These are phyloP conservation scores for Emydocephalus ijimae DNA, from an alignment of 2,113 vertebrate genomes.

Conservation along the genomic window DNA sequence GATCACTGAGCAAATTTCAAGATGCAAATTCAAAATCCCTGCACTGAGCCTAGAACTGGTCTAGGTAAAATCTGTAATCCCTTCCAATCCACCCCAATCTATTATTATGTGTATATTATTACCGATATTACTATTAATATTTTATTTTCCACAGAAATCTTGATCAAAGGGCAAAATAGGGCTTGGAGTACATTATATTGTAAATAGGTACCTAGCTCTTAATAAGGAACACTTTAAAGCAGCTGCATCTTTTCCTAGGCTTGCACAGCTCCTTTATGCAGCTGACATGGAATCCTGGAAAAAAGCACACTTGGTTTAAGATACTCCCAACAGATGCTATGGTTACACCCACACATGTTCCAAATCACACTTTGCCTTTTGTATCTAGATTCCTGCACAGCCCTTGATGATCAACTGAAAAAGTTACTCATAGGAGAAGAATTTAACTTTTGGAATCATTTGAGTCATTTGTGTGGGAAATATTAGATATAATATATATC, in stretches of 20 bases:
- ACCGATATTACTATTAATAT: neutral
- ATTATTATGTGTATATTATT: neutral
- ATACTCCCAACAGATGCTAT: neutral
- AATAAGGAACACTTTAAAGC: neutral
- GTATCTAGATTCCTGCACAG: neutral
- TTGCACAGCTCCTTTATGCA: neutral
- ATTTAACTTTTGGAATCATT: constrained; percentile 32
- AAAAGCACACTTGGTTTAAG: neutral
- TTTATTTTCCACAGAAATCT: neutral
- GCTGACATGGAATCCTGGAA: neutral
- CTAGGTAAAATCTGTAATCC: neutral
- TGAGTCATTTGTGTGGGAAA: constrained; percentile 57
- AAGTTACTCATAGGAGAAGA: neutral
- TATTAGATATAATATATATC: constrained; percentile 25
- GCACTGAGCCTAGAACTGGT: neutral
- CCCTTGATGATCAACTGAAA: neutral
- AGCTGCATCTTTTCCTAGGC: neutral
- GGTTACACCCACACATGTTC: neutral
- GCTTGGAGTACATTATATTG: neutral
- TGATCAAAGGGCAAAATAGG: neutral
- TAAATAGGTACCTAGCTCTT: neutral
- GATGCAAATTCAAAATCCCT: neutral
- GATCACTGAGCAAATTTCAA: neutral
- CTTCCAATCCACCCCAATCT: neutral
- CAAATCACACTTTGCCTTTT: neutral